Evolutionary conservation across 2,113 vertebrate genomes (phyloP).

Genomic region (Leucosticte australis): DNA sequence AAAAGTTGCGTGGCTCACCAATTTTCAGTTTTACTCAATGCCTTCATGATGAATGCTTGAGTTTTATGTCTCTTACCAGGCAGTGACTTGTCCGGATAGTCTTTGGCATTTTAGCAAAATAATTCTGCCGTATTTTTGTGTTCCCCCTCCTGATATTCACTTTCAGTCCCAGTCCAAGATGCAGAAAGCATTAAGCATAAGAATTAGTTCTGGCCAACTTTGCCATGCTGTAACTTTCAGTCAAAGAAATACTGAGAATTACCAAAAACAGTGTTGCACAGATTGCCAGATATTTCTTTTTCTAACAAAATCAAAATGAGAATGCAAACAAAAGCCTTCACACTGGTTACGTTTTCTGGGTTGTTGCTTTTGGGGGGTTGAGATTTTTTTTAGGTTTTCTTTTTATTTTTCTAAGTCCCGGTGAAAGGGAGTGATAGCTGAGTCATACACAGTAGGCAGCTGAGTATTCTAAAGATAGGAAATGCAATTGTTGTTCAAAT

Average conservation of each 20-base stretch:
- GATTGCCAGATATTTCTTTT: neutral
- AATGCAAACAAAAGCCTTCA: neutral
- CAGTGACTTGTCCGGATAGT: neutral
- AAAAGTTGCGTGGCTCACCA: neutral
- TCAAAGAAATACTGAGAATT: neutral
- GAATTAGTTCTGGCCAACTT: neutral
- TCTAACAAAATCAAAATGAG: neutral
- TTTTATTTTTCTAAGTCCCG: neutral
- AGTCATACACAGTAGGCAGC: neutral
- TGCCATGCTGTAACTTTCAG: neutral
- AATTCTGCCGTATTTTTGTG: neutral
- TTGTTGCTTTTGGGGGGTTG: neutral
- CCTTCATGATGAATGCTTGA: neutral
- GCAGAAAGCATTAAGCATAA: accelerated
- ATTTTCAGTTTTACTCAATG: neutral
- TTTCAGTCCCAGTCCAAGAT: neutral
- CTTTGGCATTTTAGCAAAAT: neutral
- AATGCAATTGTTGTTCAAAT: neutral
- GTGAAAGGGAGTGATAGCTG: neutral
- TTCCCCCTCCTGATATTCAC: accelerated
- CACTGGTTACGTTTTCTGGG: neutral
- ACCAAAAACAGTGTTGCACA: accelerated
- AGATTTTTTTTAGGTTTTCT: neutral
- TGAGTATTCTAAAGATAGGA: neutral
- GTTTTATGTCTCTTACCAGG: neutral